Evolutionary conservation across 2,797 vertebrate genomes (phyloP).

Genomic region (Hypotaenidia philippensis): DNA sequence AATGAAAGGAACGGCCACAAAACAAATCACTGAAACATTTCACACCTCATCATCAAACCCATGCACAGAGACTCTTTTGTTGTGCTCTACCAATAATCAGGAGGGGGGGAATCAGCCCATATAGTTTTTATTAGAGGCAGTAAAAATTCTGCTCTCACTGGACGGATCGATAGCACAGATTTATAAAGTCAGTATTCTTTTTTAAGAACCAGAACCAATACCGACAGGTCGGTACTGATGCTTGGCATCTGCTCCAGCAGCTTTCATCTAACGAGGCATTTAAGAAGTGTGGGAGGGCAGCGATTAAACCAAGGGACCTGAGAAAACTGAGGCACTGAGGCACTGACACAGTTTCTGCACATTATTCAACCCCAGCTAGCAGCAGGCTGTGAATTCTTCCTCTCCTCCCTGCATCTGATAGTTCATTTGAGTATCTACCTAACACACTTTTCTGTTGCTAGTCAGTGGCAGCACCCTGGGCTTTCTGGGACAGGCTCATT

Average conservation of each 20-base stretch:
- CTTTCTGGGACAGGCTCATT: neutral
- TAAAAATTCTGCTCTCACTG: neutral
- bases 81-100: slow-evolving; percentile 25
- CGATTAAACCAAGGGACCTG: neutral
- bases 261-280: neutral
- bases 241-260: neutral
- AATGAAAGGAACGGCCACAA: slow-evolving; percentile 69
- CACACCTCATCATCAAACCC: slow-evolving; percentile 66
- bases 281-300: neutral
- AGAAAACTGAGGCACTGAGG: neutral
- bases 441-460: neutral
- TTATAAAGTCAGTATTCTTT: neutral
- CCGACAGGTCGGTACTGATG: neutral
- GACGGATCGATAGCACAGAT: neutral
- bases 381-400: neutral
- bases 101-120: slow-evolving; percentile 23
- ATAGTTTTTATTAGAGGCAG: slow-evolving; percentile 49
- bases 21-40: slow-evolving; percentile 73
- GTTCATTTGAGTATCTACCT: neutral
- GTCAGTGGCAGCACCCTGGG: neutral
- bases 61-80: slow-evolving; percentile 52
- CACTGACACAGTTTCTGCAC: neutral
- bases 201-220: neutral
- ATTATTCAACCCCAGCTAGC: neutral
- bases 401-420: neutral